phyloP scores from a whole-genome alignment of 92 coral and sea anemone species.

The Blastomussa wellsi region DNA sequence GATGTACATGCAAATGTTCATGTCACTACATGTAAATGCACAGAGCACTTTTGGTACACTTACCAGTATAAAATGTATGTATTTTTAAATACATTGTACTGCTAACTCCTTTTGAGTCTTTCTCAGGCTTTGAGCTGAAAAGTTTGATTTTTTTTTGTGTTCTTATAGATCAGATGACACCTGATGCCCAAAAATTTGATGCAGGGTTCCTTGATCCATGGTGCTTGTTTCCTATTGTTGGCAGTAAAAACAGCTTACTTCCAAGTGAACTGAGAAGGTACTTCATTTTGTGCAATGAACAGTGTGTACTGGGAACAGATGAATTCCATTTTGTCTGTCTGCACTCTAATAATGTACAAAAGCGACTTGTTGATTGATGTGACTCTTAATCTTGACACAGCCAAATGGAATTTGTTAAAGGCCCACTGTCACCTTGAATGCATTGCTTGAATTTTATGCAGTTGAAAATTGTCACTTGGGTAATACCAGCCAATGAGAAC shows the following conservation, averaged over 20 bases:
- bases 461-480: too few relatives aligned
- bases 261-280: slow-evolving; percentile 22
- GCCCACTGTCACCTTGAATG: too few relatives aligned
- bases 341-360: too few relatives aligned
- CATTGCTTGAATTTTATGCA: too few relatives aligned
- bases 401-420: too few relatives aligned
- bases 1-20: neutral
- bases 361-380: too few relatives aligned
- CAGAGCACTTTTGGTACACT: neutral
- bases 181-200: neutral
- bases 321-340: too few relatives aligned
- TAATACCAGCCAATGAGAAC: too few relatives aligned
- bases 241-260: neutral
- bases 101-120: neutral
- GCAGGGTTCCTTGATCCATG: slow-evolving; percentile 33
- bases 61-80: neutral
- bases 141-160: neutral
- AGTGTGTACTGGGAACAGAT: too few relatives aligned
- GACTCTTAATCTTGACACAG: neutral
- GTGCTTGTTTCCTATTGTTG: slow-evolving; percentile 20
- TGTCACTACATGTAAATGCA: neutral
- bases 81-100: too few relatives aligned
- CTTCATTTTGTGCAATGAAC: neutral
- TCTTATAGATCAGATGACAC: neutral
- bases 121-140: neutral